Percentiles rank a stretch among this genome's conserved stretches.
Conservation (phyloP, 2,797 vertebrate species). For the Euthynnus affinis region DNA sequence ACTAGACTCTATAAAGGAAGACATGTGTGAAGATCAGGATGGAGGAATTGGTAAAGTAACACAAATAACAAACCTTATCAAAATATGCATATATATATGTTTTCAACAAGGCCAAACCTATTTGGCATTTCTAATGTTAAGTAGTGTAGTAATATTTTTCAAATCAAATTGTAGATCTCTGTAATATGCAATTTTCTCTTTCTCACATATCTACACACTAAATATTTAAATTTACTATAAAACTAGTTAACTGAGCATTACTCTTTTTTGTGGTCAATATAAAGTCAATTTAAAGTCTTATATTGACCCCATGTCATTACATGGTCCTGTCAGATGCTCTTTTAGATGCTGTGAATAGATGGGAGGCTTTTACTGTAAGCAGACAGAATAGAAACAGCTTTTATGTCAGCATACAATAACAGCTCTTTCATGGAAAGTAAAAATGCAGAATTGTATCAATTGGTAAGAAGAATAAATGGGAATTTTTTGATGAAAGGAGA, state of each 20-base stretch:
- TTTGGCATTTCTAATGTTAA: background rate
- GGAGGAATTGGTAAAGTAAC: background rate
- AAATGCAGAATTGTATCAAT: slow-evolving; percentile 16
- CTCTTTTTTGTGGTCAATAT: background rate
- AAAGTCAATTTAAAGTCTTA: no score
- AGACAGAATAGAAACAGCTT: slow-evolving; percentile 6
- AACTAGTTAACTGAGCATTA: background rate
- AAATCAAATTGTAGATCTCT: background rate
- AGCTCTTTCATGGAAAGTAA: background rate
- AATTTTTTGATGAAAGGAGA: background rate
- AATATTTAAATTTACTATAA: background rate
- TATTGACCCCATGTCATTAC: background rate
- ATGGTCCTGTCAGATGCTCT: background rate
- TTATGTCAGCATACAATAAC: slow-evolving; percentile 20
- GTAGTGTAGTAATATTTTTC: no score
- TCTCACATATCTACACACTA: background rate
- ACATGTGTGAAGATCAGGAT: slow-evolving; percentile 2
- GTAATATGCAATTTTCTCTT: background rate
- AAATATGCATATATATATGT: no score
- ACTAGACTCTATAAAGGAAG: slow-evolving; percentile 85
- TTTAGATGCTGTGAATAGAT: slow-evolving; percentile 9
- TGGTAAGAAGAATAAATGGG: slow-evolving; percentile 10
- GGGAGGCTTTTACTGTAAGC: background rate
- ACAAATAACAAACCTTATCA: background rate
- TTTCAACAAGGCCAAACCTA: background rate